Base-by-base conservation (phyloP, 2,888 invertebrate species). In the Ophonus ardosiacus region DNA sequence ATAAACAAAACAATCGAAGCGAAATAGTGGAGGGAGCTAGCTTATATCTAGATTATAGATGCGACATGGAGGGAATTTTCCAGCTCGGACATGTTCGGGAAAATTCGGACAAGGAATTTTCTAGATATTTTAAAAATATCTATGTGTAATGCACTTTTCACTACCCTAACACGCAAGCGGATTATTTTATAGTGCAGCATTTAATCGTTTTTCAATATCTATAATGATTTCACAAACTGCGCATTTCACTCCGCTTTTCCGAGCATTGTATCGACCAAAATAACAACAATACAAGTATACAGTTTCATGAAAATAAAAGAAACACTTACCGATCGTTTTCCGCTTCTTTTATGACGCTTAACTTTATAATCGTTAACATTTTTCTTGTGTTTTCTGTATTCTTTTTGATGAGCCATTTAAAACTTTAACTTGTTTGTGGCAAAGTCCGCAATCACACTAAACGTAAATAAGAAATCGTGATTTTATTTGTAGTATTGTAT, bases 391-490 rank as follows among this genome's bases (percentile, higher is more conserved):
- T 43, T 78, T 78, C 78, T 43, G 43, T 51, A 13, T 15, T 31
- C 61, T 78, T 78, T 84, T 31, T 78, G 78, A 38, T 84, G 78
- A 56, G 65, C 76, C 84, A 84, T 84, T 63, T 63, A 24, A 84
- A 83, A 63, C 56, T 18, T 15, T 8, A 21, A 57, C 57, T 78
- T 78, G 57, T 31, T 78, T n/a, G n/a, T 56, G 13, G 51, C 74
- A 74, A 38, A 68, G 31, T 68, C n/a, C 38, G 10, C 63, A 4
- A 13, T 63, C 13, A 24, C 18, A 63, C 63, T 63, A 63, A 24
- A 63, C n/a, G 38, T 24, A 38, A 24, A 7, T 51, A 78, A 24
- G 21, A 57, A 78, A 57, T 57, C 17, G 21, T 51, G 71, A 56
- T 76, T 24, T 24, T 21, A 68, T 31, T n/a, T 31, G 8, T 18